Conservation (phyloP, 2,113 vertebrate genomes). For the Sphyrna mokarran region DNA sequence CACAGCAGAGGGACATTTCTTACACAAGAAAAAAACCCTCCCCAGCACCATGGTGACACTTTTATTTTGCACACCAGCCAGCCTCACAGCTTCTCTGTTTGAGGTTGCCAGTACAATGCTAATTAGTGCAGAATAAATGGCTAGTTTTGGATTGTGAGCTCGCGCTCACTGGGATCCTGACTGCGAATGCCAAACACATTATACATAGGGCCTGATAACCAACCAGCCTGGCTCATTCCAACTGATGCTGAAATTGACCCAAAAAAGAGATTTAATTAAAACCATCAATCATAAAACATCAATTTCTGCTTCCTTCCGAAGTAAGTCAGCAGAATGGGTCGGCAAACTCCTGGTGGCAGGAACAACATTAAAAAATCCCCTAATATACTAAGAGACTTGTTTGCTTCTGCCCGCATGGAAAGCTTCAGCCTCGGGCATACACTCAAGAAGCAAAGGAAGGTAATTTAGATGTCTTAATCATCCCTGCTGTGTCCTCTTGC, state of each 20-base stretch:
- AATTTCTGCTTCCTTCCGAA: neutral
- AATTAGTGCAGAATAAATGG: neutral
- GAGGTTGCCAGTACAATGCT: rapidly evolving
- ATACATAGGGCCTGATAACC: neutral
- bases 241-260: neutral
- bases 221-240: neutral
- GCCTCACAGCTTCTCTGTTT: neutral
- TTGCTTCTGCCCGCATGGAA: neutral
- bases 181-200: neutral
- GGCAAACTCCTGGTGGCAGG: neutral
- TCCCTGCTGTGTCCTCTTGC: neutral
- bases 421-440: neutral
- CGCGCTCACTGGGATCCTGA: neutral
- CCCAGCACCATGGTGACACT: neutral
- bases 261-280: neutral
- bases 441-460: neutral
- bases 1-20: neutral
- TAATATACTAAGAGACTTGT: neutral
- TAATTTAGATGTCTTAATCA: neutral
- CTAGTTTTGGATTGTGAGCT: neutral
- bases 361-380: neutral
- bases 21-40: neutral
- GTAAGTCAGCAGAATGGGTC: neutral
- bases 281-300: neutral
- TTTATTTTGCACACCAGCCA: neutral